These are phyloP conservation scores for Ephialtes manifestator DNA, from an alignment of 2,888 invertebrate species.

Conservation along the genomic window DNA sequence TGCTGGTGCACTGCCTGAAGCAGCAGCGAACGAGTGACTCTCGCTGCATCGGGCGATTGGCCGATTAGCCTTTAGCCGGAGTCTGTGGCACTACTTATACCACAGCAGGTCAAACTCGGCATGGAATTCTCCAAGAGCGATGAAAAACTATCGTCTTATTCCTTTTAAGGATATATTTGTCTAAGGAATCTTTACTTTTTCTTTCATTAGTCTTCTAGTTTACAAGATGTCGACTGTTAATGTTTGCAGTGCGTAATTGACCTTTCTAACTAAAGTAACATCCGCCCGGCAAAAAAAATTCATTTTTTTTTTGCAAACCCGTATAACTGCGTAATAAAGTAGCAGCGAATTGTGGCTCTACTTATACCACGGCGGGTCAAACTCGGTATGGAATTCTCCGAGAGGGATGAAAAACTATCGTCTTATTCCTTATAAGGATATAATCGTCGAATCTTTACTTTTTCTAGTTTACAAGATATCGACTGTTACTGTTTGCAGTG, in stretches of 20 bases:
- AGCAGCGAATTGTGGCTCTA: no score
- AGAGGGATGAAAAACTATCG: slow-evolving; percentile 30
- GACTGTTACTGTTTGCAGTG: no score
- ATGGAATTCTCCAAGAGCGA: slow-evolving; percentile 50
- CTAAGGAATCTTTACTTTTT: slow-evolving; percentile 48
- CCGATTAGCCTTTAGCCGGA: slow-evolving; percentile 63
- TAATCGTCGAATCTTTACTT: no score
- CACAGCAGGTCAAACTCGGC: slow-evolving; percentile 50
- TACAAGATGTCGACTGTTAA: slow-evolving; percentile 15
- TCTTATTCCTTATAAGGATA: slow-evolving; percentile 41
- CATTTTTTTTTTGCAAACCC: no score
- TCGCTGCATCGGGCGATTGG: slow-evolving; percentile 59
- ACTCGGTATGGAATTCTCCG: slow-evolving; percentile 49
- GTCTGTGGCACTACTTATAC: slow-evolving; percentile 5
- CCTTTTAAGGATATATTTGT: slow-evolving; percentile 48
- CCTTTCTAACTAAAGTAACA: no score
- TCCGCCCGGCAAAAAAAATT: no score
- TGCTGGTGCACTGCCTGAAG: slow-evolving; percentile 42
- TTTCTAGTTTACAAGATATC: no score
- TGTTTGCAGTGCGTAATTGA: background rate
- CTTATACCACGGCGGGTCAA: slow-evolving; percentile 43
- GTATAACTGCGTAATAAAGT: no score
- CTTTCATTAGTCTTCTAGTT: slow-evolving; percentile 21
- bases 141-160: slow-evolving; percentile 13
- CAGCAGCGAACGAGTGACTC: slow-evolving; percentile 33